Evolutionary conservation across 2,797 vertebrate species (phyloP), one percentile per base, ranked within the genome.

Genomic region (Brachyalestes nurse): DNA sequence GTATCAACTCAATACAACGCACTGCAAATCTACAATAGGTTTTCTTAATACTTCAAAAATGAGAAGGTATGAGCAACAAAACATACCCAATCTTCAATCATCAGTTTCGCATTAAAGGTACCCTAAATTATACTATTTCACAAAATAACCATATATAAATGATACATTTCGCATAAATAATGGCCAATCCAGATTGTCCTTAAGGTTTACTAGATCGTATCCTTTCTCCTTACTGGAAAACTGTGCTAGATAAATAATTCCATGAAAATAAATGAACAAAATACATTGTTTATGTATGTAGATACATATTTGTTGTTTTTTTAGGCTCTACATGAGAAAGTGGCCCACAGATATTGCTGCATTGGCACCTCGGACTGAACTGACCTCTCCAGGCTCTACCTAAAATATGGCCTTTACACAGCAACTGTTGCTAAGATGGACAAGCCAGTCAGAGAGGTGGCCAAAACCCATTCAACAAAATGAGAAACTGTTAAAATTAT

Each of bases 21-120:
- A 75, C 79, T 47, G 40, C 53, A 75, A 49, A 60, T 49, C 64
- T 34, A 75, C 53, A 60, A 16, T 28, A 72, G 45, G 21, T 53
- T 55, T 40, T 62, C 13, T 55, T 49, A 71, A 47, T 47, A 23
- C 45, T 51, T 19, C 67, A 25, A 3, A 51, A 28, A 21, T 12
- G 13, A 70, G 10, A 47, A 23, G 21, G 23, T 72, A 28, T 55
- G 49, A 53, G 23, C 14, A 65, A 42, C 14, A 55, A 49, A 61
- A 71, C 42, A 51, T 23, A 28, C 7, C 12, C 60, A 58, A 28
- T 57, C 38, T 23, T 19, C 38, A 34, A 49, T 7, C 14, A 61
- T 75, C 49, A 38, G 34, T 58, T 57, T n/a, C 17, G 12, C 42
- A 51, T 60, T 19, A 51, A 74, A 6, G 2, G 60, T 40, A 21